Evolutionary conservation across 2,888 invertebrate species (phyloP), one percentile per base, ranked within the genome.

Genomic region (Hypercompe scribonia): DNA sequence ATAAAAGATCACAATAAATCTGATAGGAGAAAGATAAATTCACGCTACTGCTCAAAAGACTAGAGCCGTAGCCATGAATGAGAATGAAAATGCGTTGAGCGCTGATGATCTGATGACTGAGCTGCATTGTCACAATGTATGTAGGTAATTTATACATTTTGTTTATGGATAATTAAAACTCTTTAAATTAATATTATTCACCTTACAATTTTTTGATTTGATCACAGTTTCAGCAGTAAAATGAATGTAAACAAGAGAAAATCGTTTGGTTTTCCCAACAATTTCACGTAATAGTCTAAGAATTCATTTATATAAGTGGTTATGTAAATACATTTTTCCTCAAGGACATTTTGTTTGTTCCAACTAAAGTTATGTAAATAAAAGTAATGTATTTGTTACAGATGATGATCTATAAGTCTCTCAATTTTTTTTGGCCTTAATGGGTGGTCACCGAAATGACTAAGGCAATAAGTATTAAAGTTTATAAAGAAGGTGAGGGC

Each of bases 261-360:
- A 61, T 24, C 18, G 8, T 65, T 66, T 71, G 61, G 66, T 73
- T 68, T 74, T 68, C 73, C 28, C 42, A 28, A 69, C 34, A 36
- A 75, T 36, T 68, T 71, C 64, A 50, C 50, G 36, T 70, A 68
- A 71, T 73, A 71, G 58, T 65, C 61, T 75, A 74, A 54, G 70
- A 74, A 77, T 77, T 79, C 77, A 76, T 82, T 54, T 80, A 79
- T 74, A 74, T 64, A 71, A 64, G 39, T 77, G 77, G 65, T 80
- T 83, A 81, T 78, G 81, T 81, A 83, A 85, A 85, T 84, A 63
- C 68, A 11, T 68, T 68, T 65, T 68, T 36, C 61, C 31, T 34
- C 31, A 68, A 71, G 68, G 71, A 70, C 46, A 31, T 50, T 63
- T 42, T 65, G 61, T 39, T 64, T 68, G 67, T 68, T 66, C 66